A percentile compares a stretch with the other conserved stretches of the same genome.
Evolutionary conservation across 2,888 invertebrate genomes (phyloP).

Genomic region (Pristionchus maxplancki): DNA sequence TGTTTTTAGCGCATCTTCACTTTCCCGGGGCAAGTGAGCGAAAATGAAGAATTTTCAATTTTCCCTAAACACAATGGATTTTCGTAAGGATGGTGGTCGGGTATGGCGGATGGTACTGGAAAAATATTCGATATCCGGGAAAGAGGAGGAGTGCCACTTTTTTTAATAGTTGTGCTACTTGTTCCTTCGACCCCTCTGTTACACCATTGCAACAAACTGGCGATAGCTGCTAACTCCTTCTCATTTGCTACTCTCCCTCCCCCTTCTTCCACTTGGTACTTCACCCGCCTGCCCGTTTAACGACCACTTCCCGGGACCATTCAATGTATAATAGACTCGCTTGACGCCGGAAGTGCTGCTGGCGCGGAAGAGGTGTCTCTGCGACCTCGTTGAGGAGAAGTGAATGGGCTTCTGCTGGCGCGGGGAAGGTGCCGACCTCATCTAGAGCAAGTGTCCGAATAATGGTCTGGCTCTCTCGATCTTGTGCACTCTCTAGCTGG

Average conservation of each 20-base stretch:
- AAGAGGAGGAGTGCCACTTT: no score
- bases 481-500: neutral
- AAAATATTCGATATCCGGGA: no score
- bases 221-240: neutral
- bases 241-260: conserved; percentile 20
- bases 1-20: no score
- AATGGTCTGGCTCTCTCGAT: neutral
- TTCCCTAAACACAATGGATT: no score
- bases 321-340: conserved; percentile 47
- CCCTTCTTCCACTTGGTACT: neutral
- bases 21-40: no score
- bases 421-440: neutral
- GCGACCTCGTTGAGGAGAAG: neutral
- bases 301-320: conserved; percentile 39
- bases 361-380: neutral
- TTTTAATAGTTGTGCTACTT: no score
- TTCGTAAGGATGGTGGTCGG: no score
- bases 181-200: neutral
- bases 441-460: neutral
- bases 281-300: conserved; percentile 25
- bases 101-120: no score
- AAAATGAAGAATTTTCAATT: no score
- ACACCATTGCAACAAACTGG: neutral
- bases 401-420: neutral
- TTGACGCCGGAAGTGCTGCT: neutral